phyloP scores from a whole-genome alignment of 2,888 invertebrate genomes.

The Drosophila stalkeri region DNA sequence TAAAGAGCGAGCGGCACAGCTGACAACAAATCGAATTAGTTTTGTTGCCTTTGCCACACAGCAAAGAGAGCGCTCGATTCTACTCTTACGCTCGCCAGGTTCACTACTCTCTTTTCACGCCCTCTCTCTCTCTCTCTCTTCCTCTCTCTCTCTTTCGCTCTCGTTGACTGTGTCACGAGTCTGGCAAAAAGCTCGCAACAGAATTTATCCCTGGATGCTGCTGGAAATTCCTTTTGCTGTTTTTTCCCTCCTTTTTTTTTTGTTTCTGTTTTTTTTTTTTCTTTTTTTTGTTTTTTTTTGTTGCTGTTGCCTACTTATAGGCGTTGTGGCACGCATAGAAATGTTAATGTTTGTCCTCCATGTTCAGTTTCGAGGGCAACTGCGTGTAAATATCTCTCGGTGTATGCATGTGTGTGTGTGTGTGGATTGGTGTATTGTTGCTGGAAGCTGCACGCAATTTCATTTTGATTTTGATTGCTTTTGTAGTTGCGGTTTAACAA shows the following conservation, averaged over 20 bases:
- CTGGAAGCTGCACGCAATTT: constrained; percentile 72
- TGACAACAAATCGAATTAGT: constrained; percentile 72
- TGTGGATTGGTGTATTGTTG: constrained; percentile 12
- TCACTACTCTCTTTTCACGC: constrained; percentile 7
- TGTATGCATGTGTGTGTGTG: constrained; percentile 1
- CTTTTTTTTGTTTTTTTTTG: constrained; percentile 9
- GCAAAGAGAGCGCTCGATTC: constrained; percentile 39
- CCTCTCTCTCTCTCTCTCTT: not conserved
- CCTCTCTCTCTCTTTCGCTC: constrained; percentile 1
- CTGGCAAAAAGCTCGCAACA: constrained; percentile 70
- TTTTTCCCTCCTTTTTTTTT: constrained; percentile 14
- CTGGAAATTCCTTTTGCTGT: constrained; percentile 67
- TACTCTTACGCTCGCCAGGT: constrained; percentile 11
- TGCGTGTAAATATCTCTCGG: constrained; percentile 22
- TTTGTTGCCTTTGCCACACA: constrained; percentile 38
- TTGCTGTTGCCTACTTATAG: constrained; percentile 68
- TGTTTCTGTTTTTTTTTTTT: constrained; percentile 11
- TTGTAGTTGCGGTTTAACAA: constrained; percentile 37
- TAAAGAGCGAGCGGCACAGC: constrained; percentile 61
- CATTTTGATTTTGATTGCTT: constrained; percentile 66
- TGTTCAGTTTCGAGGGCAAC: constrained; percentile 59
- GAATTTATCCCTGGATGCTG: constrained; percentile 79
- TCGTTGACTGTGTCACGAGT: constrained; percentile 45
- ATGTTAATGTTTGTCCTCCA: constrained; percentile 76
- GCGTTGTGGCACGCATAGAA: constrained; percentile 71